A percentile compares a stretch with the other conserved stretches of the same genome.
phyloP scores from a whole-genome alignment of 2,888 invertebrate genomes.

The Eristalis arbustorum region DNA sequence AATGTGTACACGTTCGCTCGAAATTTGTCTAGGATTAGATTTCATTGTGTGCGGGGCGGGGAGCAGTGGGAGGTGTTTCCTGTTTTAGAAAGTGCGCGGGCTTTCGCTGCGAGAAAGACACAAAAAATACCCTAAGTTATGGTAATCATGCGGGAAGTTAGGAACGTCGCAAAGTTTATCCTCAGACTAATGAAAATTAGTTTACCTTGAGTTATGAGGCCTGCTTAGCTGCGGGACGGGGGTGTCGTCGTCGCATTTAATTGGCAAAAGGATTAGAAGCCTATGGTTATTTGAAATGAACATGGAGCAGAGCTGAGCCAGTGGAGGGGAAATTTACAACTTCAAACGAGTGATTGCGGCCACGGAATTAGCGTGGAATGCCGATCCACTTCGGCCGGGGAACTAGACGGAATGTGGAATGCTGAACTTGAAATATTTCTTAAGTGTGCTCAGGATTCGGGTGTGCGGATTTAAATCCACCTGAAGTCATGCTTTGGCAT shows the following conservation, averaged over 20 bases:
- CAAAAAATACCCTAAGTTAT: neutral
- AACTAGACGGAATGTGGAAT: neutral
- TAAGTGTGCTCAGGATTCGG: neutral
- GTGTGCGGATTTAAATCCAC: neutral
- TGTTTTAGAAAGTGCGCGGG: neutral
- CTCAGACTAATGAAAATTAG: conserved; percentile 31
- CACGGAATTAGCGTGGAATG: neutral
- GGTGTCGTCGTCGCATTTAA: neutral
- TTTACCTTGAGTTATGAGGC: conserved; percentile 16
- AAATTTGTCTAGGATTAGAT: conserved; percentile 53
- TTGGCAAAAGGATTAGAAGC: neutral
- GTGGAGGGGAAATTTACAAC: neutral
- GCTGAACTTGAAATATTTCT: neutral
- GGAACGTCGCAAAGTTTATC: conserved; percentile 10
- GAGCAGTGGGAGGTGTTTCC: neutral
- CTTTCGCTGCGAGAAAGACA: neutral
- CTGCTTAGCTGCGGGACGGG: neutral
- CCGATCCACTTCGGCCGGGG: neutral
- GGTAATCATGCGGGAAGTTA: conserved; percentile 3
- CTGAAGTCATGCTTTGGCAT: neutral
- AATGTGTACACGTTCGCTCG: neutral
- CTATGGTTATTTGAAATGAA: neutral
- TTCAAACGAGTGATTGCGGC: neutral
- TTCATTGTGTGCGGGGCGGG: conserved; percentile 6
- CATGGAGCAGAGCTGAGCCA: neutral